These are phyloP conservation scores for Goniozus legneri DNA, from an alignment of 1,140 invertebrate genomes.

Conservation along the genomic window DNA sequence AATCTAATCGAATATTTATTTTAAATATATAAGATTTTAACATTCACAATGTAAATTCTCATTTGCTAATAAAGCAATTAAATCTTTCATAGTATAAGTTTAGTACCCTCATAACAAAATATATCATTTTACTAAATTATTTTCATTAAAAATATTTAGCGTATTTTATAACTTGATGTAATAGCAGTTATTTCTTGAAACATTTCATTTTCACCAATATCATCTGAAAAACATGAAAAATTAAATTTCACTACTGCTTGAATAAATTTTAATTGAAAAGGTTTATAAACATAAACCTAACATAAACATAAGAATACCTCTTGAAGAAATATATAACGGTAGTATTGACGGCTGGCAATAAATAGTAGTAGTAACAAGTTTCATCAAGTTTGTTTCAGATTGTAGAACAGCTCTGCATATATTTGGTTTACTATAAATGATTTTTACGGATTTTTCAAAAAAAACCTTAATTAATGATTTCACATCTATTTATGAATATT, in stretches of 20 bases:
- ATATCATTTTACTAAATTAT: neutral
- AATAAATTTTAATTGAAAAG: neutral
- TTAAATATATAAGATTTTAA: neutral
- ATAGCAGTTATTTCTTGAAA: constrained; percentile 14
- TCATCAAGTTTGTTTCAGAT: constrained; percentile 16
- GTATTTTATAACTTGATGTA: constrained; percentile 10
- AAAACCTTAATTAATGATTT: constrained; percentile 6
- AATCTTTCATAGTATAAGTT: too few species aligned
- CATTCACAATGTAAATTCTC: too few species aligned
- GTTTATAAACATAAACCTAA: too few species aligned
- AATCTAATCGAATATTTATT: neutral
- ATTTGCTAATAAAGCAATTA: too few species aligned
- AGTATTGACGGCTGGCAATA: constrained; percentile 38
- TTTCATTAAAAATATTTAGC: constrained; percentile 12
- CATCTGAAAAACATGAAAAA: constrained; percentile 12
- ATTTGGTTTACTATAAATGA: constrained; percentile 30
- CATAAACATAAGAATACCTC: constrained; percentile 19
- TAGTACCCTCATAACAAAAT: too few species aligned
- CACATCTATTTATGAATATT: constrained; percentile 8
- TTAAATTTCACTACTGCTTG: neutral
- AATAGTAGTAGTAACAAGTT: constrained; percentile 25
- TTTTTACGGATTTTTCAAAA: neutral
- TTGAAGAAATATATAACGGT: constrained; percentile 32
- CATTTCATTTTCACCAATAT: constrained; percentile 6
- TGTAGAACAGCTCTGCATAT: constrained; percentile 30